Evolutionary conservation across 2,888 invertebrate genomes (phyloP), one percentile per base, ranked within the genome.

Genomic region (Himalopsyche japonica): DNA sequence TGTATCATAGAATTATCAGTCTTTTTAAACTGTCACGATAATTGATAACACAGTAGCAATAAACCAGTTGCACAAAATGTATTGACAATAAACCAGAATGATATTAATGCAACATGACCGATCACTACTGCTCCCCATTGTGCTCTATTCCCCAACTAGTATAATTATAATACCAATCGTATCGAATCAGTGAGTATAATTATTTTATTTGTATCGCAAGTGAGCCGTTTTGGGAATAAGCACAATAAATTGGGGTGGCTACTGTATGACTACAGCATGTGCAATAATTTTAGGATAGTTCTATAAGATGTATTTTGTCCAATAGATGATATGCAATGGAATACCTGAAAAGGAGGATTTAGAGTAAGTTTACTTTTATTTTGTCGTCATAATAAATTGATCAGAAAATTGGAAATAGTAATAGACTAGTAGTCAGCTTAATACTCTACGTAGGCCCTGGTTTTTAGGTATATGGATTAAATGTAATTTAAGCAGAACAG

Each of bases 111-210:
- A 70, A 70, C 70, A 70, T 70, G 70, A 70, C 70, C 70, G 70
- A 70, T 70, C 30, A 70, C 70, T 12, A 70, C 70, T 30, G 15
- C 43, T 30, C 70, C 27, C 70, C 12, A 70, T 70, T 70, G 70
- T 70, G 30, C 70, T 70, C 10, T 12, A 27, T 27, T 27, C 70
- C 70, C 70, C 70, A 70, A 70, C 24, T 70, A 30, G 70, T 27
- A 70, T 70, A 70, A 70, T 70, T 70, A 70, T 79, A 84, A 84
- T 81, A 82, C 82, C 82, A 84, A 82, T 84, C 84, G 84, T 79
- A 84, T 84, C 81, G 79, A 84, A 82, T 84, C 84, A 82, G 76
- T 82, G 84, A 84, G 82, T 82, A 82, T 82, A 84, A 84, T 84
- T 84, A 82, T 82, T 81, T 84, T 84, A 84, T 81, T 84, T 84